Conservation (phyloP, 2,888 invertebrate species). For the Tenthredo scrophulariae region DNA sequence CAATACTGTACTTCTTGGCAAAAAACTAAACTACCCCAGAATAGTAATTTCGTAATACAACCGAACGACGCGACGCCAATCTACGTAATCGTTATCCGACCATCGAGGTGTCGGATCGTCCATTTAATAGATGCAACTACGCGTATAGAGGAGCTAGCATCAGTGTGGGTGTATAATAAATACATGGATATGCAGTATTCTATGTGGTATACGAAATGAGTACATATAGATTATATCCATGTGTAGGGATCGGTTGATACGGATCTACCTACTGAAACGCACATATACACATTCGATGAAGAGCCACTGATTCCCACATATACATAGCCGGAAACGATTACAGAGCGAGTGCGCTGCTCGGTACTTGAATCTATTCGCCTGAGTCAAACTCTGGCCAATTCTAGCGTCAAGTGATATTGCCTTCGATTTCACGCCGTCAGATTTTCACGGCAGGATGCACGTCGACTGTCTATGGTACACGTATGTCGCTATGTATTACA, state of each 20-base stretch:
- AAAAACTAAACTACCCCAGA: background rate
- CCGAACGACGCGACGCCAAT: slow-evolving; percentile 32
- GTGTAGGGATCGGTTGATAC: background rate
- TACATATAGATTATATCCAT: slow-evolving; percentile 1
- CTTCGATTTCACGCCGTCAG: slow-evolving; percentile 37
- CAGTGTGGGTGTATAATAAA: background rate
- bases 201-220: background rate
- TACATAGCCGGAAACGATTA: slow-evolving; percentile 33
- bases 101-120: slow-evolving; percentile 23
- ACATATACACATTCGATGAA: slow-evolving; percentile 15
- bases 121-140: slow-evolving; percentile 29
- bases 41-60: slow-evolving; percentile 33
- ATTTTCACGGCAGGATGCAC: slow-evolving; percentile 22
- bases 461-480: background rate
- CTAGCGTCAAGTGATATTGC: slow-evolving; percentile 25
- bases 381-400: slow-evolving; percentile 47
- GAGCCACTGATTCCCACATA: slow-evolving; percentile 24
- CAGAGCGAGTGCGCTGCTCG: slow-evolving; percentile 3
- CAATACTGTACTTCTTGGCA: background rate
- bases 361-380: slow-evolving; percentile 44
- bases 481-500: background rate
- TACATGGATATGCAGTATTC: background rate
- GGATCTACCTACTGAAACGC: background rate
- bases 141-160: slow-evolving; percentile 9
- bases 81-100: slow-evolving; percentile 46